These are phyloP conservation scores for Empis stercorea DNA, from an alignment of 2,888 invertebrate species.

Conservation along the genomic window DNA sequence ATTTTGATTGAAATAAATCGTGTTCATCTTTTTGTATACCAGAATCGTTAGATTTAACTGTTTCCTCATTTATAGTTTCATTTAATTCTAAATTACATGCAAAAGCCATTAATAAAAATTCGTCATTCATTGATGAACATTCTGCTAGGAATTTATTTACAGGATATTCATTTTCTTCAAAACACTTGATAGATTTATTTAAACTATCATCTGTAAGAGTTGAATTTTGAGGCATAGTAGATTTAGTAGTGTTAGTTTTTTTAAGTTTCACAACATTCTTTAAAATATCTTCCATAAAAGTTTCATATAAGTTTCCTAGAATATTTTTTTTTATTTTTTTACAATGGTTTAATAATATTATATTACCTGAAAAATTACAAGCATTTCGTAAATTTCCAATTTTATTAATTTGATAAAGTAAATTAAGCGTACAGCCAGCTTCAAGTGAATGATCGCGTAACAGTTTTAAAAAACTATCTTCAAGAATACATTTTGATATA, in stretches of 20 bases:
- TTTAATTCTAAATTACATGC: constrained; percentile 15
- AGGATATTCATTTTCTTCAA: not conserved
- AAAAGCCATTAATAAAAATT: constrained; percentile 23
- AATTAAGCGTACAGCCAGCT: constrained; percentile 27
- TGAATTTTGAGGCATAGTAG: too few species aligned
- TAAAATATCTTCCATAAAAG: constrained; percentile 20
- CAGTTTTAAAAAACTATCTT: constrained; percentile 23
- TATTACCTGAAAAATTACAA: constrained; percentile 16
- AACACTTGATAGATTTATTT: not conserved
- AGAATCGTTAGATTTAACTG: constrained; percentile 8
- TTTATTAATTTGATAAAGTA: constrained; percentile 26
- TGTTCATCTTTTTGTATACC: constrained; percentile 5
- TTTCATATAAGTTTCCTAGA: constrained; percentile 22
- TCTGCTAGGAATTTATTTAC: constrained; percentile 1
- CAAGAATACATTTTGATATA: constrained; percentile 19
- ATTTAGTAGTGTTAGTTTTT: not conserved
- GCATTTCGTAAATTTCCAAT: constrained; percentile 24
- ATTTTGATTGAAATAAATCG: constrained; percentile 1
- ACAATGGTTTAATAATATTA: too few species aligned
- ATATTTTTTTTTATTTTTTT: not conserved
- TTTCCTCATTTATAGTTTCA: constrained; percentile 11
- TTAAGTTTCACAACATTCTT: constrained; percentile 2
- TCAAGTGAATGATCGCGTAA: constrained; percentile 26
- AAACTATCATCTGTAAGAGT: too few species aligned
- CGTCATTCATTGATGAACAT: constrained; percentile 20